Conservation (phyloP, 2,797 vertebrate species). For the Crenichthys baileyi region DNA sequence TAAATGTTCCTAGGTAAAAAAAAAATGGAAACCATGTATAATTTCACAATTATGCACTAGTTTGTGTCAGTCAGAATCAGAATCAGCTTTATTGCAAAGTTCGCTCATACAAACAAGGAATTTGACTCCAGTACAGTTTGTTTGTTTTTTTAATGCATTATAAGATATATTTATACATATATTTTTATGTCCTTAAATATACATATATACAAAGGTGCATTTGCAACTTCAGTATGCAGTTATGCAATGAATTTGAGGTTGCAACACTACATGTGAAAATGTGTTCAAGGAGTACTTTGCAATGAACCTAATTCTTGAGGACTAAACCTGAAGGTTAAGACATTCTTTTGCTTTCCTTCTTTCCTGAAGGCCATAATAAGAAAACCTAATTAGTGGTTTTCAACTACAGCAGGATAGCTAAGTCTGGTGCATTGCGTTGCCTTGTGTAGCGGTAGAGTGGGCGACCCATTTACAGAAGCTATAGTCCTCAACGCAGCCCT, state of each 20-base stretch:
- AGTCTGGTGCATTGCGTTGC: conserved; percentile 64
- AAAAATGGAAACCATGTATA: background rate
- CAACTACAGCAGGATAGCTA: conserved; percentile 62
- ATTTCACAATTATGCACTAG: background rate
- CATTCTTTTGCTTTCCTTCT: conserved; percentile 54
- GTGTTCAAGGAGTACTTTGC: background rate
- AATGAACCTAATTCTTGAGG: conserved; percentile 8
- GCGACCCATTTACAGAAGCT: no score
- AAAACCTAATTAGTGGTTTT: conserved; percentile 47
- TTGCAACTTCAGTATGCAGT: no score
- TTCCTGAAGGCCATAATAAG: conserved; percentile 55
- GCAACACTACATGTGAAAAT: background rate
- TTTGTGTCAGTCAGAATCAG: background rate
- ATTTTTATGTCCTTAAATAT: no score
- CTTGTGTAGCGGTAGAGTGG: no score
- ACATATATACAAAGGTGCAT: no score
- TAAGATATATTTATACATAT: no score
- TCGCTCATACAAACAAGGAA: no score
- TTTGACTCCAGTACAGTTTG: no score
- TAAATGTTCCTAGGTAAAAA: no score
- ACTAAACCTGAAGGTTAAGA: conserved; percentile 53
- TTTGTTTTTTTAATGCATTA: no score
- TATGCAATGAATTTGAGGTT: background rate
- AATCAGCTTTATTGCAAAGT: no score
- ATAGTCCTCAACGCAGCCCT: no score